These are phyloP conservation scores for Ectemnius cavifrons DNA, from an alignment of 2,888 invertebrate species.

Conservation along the genomic window DNA sequence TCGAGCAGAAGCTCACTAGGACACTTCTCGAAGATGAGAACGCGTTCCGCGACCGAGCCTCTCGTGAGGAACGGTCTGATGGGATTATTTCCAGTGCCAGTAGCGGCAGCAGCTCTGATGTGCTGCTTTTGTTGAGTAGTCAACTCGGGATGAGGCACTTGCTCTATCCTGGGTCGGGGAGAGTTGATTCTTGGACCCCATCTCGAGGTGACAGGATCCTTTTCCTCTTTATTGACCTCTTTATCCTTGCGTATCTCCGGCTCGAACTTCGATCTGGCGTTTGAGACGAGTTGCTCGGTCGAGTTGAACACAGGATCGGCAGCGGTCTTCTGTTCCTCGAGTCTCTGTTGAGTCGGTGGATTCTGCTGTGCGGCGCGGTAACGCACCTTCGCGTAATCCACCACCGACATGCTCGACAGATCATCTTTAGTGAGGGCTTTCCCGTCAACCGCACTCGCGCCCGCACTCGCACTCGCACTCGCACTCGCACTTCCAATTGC, in stretches of 20 bases:
- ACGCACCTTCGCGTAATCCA: constrained; percentile 84
- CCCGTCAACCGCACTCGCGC: constrained; percentile 34
- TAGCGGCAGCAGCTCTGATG: constrained; percentile 76
- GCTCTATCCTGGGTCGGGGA: constrained; percentile 72
- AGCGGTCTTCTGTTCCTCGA: constrained; percentile 78
- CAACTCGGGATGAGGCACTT: constrained; percentile 84
- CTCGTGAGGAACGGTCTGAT: constrained; percentile 91
- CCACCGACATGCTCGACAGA: constrained; percentile 79
- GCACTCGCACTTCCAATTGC: too few species aligned
- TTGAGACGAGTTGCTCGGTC: constrained; percentile 61
- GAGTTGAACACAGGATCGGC: constrained; percentile 42
- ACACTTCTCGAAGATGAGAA: constrained; percentile 93
- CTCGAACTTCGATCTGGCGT: constrained; percentile 70
- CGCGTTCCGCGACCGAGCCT: constrained; percentile 94
- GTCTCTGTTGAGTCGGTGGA: constrained; percentile 76
- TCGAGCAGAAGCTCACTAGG: constrained; percentile 88
- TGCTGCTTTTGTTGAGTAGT: constrained; percentile 82
- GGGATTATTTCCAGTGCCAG: constrained; percentile 81
- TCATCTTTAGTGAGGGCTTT: constrained; percentile 68
- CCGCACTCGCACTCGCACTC: not conserved
- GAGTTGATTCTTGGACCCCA: constrained; percentile 78
- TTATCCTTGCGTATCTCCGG: constrained; percentile 57
- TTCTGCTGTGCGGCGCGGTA: constrained; percentile 81
- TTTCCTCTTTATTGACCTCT: constrained; percentile 62
- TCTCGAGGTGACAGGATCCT: constrained; percentile 66